Evolutionary conservation across 2,888 invertebrate species (phyloP).

Genomic region (Eupithecia centaureata): DNA sequence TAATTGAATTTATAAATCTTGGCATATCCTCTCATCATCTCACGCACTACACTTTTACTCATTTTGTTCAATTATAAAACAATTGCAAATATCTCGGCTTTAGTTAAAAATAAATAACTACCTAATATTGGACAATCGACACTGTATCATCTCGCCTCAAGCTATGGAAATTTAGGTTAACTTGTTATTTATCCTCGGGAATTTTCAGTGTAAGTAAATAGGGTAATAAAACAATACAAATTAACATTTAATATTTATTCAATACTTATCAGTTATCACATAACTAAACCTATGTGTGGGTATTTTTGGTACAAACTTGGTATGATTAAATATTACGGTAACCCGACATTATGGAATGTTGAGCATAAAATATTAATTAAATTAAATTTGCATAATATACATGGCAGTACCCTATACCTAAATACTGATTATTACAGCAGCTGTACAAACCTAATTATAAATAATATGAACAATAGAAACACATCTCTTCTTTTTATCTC

Average conservation of each 20-base stretch:
- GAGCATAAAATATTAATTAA: constrained; percentile 36
- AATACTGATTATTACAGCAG: constrained; percentile 41
- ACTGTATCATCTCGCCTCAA: no score
- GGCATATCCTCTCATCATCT: no score
- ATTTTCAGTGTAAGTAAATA: neutral
- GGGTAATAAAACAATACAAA: constrained; percentile 12
- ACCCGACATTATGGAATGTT: constrained; percentile 38
- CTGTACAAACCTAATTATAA: constrained; percentile 38
- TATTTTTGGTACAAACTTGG: constrained; percentile 43
- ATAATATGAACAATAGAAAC: constrained; percentile 21
- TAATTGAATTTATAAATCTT: no score
- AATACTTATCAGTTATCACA: constrained; percentile 39
- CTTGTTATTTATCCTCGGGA: neutral
- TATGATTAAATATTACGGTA: constrained; percentile 25
- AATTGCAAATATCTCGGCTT: no score
- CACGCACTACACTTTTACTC: no score
- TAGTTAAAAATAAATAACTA: no score
- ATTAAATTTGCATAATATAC: constrained; percentile 44
- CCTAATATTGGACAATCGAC: no score
- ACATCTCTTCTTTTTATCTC: no score
- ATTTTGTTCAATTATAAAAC: no score
- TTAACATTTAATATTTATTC: constrained; percentile 37
- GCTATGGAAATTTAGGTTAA: no score
- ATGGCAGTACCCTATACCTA: constrained; percentile 41
- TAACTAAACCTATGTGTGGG: constrained; percentile 27